Percentiles rank a stretch among this genome's conserved stretches.
These are phyloP conservation scores for Bursaphelenchus mucronatus DNA, from an alignment of 1,140 invertebrate species.

Conservation along the genomic window DNA sequence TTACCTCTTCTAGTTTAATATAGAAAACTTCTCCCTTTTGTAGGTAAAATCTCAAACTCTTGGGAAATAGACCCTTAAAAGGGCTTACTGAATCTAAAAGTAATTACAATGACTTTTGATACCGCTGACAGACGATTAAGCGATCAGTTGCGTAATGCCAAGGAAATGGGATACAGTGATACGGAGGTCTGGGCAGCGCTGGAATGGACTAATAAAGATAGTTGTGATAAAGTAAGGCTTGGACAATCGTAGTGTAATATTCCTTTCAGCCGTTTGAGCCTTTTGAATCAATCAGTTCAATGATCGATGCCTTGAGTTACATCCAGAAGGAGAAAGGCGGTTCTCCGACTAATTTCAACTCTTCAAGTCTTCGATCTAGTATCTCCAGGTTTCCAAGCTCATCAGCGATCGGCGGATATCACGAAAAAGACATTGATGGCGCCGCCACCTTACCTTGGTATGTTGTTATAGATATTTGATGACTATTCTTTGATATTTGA, in stretches of 20 bases:
- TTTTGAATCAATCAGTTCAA: constrained; percentile 26
- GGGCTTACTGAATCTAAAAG: no score
- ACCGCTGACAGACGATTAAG: constrained; percentile 13
- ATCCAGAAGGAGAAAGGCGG: constrained; percentile 22
- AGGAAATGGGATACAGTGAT: constrained; percentile 26
- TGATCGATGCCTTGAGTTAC: constrained; percentile 32
- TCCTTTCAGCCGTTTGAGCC: constrained; percentile 29
- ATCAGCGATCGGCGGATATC: constrained; percentile 14
- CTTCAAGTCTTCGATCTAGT: constrained; percentile 7
- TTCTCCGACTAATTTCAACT: not conserved
- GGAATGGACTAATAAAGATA: constrained; percentile 26
- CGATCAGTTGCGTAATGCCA: constrained; percentile 19
- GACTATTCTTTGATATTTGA: constrained; percentile 2
- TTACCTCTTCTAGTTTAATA: no score
- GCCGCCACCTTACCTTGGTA: constrained; percentile 11
- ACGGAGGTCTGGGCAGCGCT: constrained; percentile 28
- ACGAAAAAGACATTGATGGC: not conserved
- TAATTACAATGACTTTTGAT: no score
- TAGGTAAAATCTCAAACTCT: no score
- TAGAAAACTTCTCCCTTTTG: no score
- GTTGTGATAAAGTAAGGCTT: constrained; percentile 20
- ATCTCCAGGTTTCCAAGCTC: constrained; percentile 24
- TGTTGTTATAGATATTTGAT: no score
- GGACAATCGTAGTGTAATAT: not conserved
- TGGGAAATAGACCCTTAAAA: no score